A percentile compares a stretch with the other conserved stretches of the same genome.
Evolutionary conservation across 2,113 vertebrate species (phyloP).

Genomic region (Cinclus cinclus): DNA sequence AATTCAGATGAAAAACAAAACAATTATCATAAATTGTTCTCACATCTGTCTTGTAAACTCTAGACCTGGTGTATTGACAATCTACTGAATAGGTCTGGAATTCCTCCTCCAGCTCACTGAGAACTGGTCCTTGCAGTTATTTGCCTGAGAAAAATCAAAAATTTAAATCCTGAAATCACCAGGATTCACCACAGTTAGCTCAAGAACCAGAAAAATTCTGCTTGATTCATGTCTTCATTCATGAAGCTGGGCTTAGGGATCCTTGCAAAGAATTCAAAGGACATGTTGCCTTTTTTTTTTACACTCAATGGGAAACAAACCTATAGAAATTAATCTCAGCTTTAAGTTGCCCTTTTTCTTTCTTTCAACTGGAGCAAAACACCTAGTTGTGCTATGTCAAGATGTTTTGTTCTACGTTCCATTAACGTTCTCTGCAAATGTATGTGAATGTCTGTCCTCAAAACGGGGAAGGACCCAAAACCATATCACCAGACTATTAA

Average conservation of each 20-base stretch:
- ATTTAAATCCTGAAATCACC: neutral
- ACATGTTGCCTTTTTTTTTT: neutral
- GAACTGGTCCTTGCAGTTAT: too few relatives aligned
- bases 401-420: neutral
- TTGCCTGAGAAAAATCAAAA: too few relatives aligned
- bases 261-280: neutral
- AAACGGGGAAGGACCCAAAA: neutral
- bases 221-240: neutral
- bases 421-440: neutral
- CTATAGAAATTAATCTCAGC: neutral
- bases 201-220: neutral
- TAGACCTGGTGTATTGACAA: too few relatives aligned
- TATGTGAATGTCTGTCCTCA: neutral
- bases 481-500: neutral
- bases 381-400: neutral
- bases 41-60: too few relatives aligned
- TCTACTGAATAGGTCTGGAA: too few relatives aligned
- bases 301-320: neutral
- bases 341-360: neutral
- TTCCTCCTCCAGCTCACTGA: too few relatives aligned
- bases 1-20: too few relatives aligned
- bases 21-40: too few relatives aligned
- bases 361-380: neutral
- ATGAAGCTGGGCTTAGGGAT: neutral
- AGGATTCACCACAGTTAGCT: neutral